These are phyloP conservation scores for Melanogrammus aeglefinus DNA, from an alignment of 2,797 vertebrate species.

Conservation along the genomic window DNA sequence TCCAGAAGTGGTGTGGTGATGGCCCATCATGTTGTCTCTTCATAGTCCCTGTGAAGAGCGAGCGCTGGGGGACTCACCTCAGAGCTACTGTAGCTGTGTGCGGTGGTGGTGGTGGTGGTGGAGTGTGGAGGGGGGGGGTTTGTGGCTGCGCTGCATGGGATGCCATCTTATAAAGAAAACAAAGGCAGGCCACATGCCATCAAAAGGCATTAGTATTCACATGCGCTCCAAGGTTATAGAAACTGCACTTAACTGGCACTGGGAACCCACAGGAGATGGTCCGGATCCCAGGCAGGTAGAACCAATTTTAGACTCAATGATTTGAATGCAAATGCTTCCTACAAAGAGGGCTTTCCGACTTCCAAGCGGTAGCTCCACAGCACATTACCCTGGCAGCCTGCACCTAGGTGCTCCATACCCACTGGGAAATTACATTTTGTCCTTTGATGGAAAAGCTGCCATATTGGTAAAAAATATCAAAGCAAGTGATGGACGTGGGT, in stretches of 20 bases:
- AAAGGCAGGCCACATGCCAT: constrained; percentile 45
- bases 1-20: constrained; percentile 32
- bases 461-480: constrained; percentile 63
- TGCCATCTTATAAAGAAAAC: constrained; percentile 37
- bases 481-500: constrained; percentile 60
- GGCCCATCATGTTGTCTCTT: constrained; percentile 35
- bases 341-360: constrained; percentile 60
- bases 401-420: constrained; percentile 53
- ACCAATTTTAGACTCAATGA: constrained; percentile 77
- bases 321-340: constrained; percentile 76
- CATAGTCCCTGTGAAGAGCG: constrained; percentile 42
- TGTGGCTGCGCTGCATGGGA: not conserved
- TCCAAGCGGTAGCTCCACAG: constrained; percentile 51
- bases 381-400: constrained; percentile 65
- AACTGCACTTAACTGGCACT: constrained; percentile 57
- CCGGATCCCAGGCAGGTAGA: constrained; percentile 71
- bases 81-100: constrained; percentile 28
- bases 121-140: not conserved
- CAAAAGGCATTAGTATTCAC: constrained; percentile 66
- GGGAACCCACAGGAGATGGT: constrained; percentile 68
- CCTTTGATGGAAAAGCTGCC: constrained; percentile 67
- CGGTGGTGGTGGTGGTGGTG: not conserved
- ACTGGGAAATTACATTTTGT: constrained; percentile 69
- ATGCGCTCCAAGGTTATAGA: constrained; percentile 60
- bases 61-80: constrained; percentile 37